A percentile compares a stretch with the other conserved stretches of the same genome.
These are phyloP conservation scores for Taeniopygia guttata DNA, from an alignment of 2,797 vertebrate species.

Conservation along the genomic window DNA sequence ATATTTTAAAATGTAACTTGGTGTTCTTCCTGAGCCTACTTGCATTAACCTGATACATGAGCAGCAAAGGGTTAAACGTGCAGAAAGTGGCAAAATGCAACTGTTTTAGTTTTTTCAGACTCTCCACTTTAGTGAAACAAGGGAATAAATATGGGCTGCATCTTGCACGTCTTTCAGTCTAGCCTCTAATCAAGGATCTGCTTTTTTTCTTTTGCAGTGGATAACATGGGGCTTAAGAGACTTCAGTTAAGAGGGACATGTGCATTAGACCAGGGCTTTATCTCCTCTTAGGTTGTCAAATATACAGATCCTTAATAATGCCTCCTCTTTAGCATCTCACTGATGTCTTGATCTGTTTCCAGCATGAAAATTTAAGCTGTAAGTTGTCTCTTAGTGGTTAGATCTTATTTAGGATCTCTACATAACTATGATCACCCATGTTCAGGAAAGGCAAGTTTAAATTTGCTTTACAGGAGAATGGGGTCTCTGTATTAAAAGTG, in stretches of 20 bases:
- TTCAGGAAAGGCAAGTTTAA: background rate
- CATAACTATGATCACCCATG: background rate
- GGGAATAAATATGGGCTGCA: background rate
- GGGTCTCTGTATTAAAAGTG: background rate
- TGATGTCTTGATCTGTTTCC: background rate
- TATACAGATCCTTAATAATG: background rate
- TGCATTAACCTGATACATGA: background rate
- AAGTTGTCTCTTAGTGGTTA: background rate
- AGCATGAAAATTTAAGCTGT: background rate
- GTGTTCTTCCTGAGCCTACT: background rate
- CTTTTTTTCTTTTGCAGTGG: background rate
- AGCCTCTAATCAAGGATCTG: background rate
- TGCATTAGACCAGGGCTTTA: background rate
- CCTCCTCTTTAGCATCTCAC: background rate
- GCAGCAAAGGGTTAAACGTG: background rate
- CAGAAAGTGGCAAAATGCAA: background rate
- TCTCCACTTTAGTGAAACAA: background rate
- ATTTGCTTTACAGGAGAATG: background rate
- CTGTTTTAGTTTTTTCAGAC: background rate
- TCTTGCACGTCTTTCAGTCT: background rate
- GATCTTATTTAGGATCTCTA: background rate
- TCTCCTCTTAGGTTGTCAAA: background rate
- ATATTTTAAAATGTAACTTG: background rate
- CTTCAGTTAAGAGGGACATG: background rate
- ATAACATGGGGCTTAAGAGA: background rate